Evolutionary conservation across 1,140 invertebrate species (phyloP).

Genomic region (Elymnias hypermnestra): DNA sequence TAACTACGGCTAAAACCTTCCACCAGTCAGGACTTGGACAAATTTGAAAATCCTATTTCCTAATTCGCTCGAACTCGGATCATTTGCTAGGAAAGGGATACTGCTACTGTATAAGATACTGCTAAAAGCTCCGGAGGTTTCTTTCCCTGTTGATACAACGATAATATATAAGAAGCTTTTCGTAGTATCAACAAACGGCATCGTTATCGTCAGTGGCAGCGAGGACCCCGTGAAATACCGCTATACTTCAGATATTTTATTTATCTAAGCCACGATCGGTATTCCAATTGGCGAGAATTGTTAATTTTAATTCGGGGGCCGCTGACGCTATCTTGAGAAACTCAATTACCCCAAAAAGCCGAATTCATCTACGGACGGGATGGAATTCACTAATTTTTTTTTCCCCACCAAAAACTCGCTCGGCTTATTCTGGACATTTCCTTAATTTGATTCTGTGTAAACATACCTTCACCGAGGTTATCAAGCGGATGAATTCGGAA

Average conservation of each 20-base stretch:
- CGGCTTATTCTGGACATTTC: conserved; percentile 11
- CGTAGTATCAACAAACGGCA: too few species aligned
- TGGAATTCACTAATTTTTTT: conserved; percentile 19
- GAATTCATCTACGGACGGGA: conserved; percentile 25
- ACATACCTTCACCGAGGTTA: conserved; percentile 3
- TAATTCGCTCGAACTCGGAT: too few species aligned
- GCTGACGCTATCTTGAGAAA: conserved; percentile 30
- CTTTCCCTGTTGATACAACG: too few species aligned
- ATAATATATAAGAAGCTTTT: too few species aligned
- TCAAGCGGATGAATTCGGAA: conserved; percentile 2
- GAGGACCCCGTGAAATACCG: too few species aligned
- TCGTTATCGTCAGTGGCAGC: too few species aligned
- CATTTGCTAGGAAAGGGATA: too few species aligned
- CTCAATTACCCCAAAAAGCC: conserved; percentile 45
- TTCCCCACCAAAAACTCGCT: conserved; percentile 15
- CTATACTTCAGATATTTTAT: not conserved
- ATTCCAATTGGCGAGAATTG: conserved; percentile 32
- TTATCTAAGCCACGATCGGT: conserved; percentile 6
- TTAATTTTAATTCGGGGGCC: conserved; percentile 41
- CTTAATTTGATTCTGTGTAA: conserved; percentile 12
- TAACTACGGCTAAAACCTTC: too few species aligned
- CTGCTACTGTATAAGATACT: too few species aligned
- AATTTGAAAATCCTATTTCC: too few species aligned
- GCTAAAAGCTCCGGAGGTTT: too few species aligned
- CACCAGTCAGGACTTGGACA: too few species aligned